phyloP scores from a whole-genome alignment of 2,888 invertebrate species.

The Trachelus tabidus region DNA sequence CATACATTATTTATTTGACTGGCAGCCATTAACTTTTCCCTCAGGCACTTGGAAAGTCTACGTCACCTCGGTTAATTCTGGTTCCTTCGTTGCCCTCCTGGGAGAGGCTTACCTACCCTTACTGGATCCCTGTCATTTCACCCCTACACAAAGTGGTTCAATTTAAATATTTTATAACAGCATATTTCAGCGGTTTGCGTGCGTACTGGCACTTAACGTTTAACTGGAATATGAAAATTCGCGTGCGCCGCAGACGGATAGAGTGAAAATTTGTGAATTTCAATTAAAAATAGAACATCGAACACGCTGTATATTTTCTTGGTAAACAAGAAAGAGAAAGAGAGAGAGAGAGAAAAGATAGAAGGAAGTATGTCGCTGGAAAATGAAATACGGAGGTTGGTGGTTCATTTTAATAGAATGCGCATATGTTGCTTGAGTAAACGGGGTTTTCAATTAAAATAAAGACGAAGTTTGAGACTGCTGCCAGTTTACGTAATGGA shows the following conservation, averaged over 20 bases:
- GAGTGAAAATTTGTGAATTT: neutral
- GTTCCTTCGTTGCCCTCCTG: neutral
- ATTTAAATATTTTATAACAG: constrained; percentile 19
- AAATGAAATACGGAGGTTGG: neutral
- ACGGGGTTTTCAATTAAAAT: too few species aligned
- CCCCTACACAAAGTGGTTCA: constrained; percentile 14
- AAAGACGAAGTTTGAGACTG: too few species aligned
- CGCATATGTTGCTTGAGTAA: too few species aligned
- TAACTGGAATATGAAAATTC: neutral
- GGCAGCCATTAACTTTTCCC: neutral
- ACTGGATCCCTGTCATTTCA: constrained; percentile 18
- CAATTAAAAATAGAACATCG: neutral
- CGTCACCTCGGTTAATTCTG: neutral
- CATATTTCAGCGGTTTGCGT: neutral
- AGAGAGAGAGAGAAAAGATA: neutral
- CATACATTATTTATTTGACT: neutral
- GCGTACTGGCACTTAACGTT: neutral
- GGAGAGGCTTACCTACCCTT: constrained; percentile 4
- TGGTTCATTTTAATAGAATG: neutral
- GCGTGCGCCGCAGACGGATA: neutral
- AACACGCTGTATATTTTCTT: neutral
- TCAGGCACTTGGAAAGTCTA: neutral
- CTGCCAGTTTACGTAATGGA: too few species aligned
- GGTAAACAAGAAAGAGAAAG: neutral
- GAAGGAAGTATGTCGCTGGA: neutral